Evolutionary conservation across 2,797 vertebrate species (phyloP).

Genomic region (Xyrichtys novacula): DNA sequence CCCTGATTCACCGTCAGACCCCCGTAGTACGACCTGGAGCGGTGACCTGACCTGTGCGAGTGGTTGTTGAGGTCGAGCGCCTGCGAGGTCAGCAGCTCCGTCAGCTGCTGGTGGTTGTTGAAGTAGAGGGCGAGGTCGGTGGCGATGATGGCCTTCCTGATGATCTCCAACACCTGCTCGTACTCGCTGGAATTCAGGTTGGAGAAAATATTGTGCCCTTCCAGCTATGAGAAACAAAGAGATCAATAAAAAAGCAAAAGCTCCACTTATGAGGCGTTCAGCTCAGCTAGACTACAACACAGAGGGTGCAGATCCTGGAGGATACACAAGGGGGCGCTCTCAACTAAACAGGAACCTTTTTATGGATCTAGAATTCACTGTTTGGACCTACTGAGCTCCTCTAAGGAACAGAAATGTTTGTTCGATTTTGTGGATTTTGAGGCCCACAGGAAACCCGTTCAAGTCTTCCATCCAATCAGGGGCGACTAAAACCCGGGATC

Average conservation of each 20-base stretch:
- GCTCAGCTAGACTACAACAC: constrained; percentile 77
- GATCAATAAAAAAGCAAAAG: constrained; percentile 92
- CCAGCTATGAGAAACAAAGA: constrained; percentile 97
- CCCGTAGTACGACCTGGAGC: constrained; percentile 15
- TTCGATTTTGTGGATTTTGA: too few species aligned
- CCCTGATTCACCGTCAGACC: constrained; percentile 15
- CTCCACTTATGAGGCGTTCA: constrained; percentile 85
- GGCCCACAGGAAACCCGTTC: too few species aligned
- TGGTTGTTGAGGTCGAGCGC: constrained; percentile 94
- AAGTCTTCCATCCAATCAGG: too few species aligned
- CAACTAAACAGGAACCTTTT: constrained; percentile 7
- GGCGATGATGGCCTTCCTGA: constrained; percentile 99
- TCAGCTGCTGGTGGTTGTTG: constrained; percentile 95
- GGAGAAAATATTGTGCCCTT: constrained; percentile 99
- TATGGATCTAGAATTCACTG: neutral
- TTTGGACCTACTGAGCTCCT: neutral
- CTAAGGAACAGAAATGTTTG: too few species aligned
- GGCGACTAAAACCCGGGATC: too few species aligned
- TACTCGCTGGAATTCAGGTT: constrained; percentile 98
- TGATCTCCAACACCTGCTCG: constrained; percentile 98
- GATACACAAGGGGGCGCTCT: constrained; percentile 22
- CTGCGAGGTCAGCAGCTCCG: constrained; percentile 88
- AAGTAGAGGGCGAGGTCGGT: constrained; percentile 98
- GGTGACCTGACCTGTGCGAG: constrained; percentile 89
- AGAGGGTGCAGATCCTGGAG: constrained; percentile 33